Evolutionary conservation across 2,113 vertebrate genomes (phyloP), one percentile per base, ranked within the genome.

Genomic region (Calonectris borealis): DNA sequence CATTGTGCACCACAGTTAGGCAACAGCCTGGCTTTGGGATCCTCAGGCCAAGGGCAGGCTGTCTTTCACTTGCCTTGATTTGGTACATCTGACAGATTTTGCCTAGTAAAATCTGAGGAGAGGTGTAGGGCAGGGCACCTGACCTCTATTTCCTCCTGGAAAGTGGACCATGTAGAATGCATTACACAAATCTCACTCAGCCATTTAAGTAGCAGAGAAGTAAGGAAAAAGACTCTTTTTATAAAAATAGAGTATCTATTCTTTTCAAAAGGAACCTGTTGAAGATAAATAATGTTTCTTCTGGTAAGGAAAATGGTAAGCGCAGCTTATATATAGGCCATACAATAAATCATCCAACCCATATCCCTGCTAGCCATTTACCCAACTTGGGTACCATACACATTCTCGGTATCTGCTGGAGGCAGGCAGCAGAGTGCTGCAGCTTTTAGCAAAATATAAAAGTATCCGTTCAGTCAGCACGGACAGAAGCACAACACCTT

Each of bases 91-190:
- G 32, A 36, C 16, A 49, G n/a, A 27, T 27, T 70, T 32, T 34
- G 34, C 16, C 19, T 5, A 10, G 24, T 12, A 69, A 85, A 44
- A 66, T 22, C 34, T 10, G 14, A 31, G 32, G 8, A 46, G 38
- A 61, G 14, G 7, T 11, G 17, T 3, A 58, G 15, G 17, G 69
- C 29, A 58, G 15, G 17, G 69, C 29, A 24, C 26, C 25, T 8
- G 27, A 61, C 7, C 54, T 26, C n/a, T 42, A 5, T 13, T 57
- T 61, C 48, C 17, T 44, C n/a, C 69, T 40, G 55, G 42, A 24
- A 55, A 68, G 18, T 1, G 15, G 49, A 24, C 20, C 34, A 51
- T 0, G 1, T 14, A 64, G 20, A 70, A 57, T 1, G 10, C 11
- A 2, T 7, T 25, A 49, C 52, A 24, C 29, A 72, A 72, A 83